Conservation (phyloP, 1,140 invertebrate species). For the Palaemon carinicauda region DNA sequence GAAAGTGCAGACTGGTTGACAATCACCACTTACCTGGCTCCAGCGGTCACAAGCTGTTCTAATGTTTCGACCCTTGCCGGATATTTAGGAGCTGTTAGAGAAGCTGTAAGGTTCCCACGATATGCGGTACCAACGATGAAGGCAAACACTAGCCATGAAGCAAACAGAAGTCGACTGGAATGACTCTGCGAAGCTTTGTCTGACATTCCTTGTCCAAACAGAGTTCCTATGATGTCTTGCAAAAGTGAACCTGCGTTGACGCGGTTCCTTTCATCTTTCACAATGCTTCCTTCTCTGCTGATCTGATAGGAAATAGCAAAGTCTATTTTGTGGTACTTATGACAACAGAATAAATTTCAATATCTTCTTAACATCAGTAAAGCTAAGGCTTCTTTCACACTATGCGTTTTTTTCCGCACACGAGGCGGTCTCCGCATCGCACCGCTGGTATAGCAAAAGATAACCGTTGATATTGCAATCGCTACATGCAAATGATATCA, state of each 20-base stretch:
- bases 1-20: too few relatives aligned
- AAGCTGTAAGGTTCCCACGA: slow-evolving; percentile 40
- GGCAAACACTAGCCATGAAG: slow-evolving; percentile 29
- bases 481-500: too few relatives aligned
- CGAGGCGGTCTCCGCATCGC: too few relatives aligned
- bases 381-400: too few relatives aligned
- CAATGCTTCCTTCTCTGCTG: not conserved
- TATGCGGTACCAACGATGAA: slow-evolving; percentile 33
- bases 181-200: not conserved
- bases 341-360: too few relatives aligned
- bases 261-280: not conserved
- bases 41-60: not conserved
- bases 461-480: too few relatives aligned
- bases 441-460: too few relatives aligned
- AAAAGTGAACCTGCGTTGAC: not conserved
- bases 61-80: slow-evolving; percentile 27
- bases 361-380: not conserved
- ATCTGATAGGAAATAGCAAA: not conserved
- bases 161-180: not conserved
- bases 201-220: slow-evolving; percentile 3
- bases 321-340: too few relatives aligned
- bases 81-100: slow-evolving; percentile 25
- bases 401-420: too few relatives aligned
- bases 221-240: not conserved
- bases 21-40: not conserved